A percentile compares a stretch with the other conserved stretches of the same genome.
These are phyloP conservation scores for Rhinogobio ventralis DNA, from an alignment of 2,797 vertebrate species.

Conservation along the genomic window DNA sequence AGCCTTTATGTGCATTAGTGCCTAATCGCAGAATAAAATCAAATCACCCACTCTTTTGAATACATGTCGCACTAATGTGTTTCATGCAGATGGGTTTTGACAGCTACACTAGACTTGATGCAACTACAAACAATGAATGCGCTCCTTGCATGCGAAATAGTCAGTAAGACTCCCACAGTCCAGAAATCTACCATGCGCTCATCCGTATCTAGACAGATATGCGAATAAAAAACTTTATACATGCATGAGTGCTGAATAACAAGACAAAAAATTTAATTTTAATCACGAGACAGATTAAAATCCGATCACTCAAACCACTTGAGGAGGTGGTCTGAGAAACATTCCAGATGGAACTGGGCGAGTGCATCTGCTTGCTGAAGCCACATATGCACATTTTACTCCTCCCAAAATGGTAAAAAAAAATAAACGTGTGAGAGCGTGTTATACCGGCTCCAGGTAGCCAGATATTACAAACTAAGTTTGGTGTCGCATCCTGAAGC, in stretches of 20 bases:
- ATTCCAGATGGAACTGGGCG: not conserved
- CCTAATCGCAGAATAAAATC: not conserved
- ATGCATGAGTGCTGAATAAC: not conserved
- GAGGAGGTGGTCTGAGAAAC: not conserved
- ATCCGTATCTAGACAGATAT: not conserved
- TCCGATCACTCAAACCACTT: not conserved
- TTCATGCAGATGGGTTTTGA: slow-evolving; percentile 1
- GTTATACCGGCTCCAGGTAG: too few relatives aligned
- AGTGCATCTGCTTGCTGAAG: not conserved
- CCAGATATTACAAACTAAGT: too few relatives aligned
- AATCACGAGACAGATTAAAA: not conserved
- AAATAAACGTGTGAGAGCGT: not conserved
- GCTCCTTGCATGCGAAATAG: not conserved
- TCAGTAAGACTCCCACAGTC: not conserved
- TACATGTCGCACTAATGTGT: not conserved
- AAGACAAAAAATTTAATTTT: too few relatives aligned
- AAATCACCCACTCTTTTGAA: not conserved
- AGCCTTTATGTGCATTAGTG: slow-evolving; percentile 13
- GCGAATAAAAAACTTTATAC: not conserved
- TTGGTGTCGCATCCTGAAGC: too few relatives aligned
- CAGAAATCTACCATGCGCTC: not conserved
- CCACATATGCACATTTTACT: not conserved
- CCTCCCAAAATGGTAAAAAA: not conserved
- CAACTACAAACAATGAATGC: not conserved
- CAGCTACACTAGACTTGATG: not conserved